Base-by-base conservation (phyloP, 2,113 vertebrate species). In the Polypterus senegalus region DNA sequence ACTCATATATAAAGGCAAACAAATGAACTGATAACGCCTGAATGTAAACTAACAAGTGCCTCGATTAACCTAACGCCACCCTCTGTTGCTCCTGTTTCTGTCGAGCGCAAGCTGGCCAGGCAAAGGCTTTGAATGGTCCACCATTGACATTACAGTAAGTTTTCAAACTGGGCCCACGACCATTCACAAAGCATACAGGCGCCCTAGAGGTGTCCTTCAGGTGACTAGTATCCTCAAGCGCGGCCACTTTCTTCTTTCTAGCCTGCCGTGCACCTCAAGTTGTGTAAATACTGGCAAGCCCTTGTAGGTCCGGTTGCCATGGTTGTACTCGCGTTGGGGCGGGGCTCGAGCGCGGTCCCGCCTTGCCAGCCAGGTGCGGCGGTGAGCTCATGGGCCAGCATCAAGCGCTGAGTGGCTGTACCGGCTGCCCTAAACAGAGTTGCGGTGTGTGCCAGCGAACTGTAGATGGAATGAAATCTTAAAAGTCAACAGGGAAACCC, bases 331-430 rank as follows among this genome's bases (percentile, higher is more conserved):
- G 6, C 6, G 52, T 55, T 54, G 60, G 53, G 64, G 64, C 48
- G 46, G 61, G 45, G 47, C 6, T 45, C 9, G 43, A 51, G 49
- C 49, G 4, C 47, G 10, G 4, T 7, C 56, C 3, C 46, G n/a
- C 49, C 54, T 55, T 57, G 49, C 60, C 53, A 48, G 61, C 64
- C 70, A 71, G 70, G 70, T 71, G 67, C 48, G 47, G 47, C 53
- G 57, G 46, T 2, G 43, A 11, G 56, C 64, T 71, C 67, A 71
- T 57, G 46, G 10, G 59, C 54, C 52, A 9, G 11, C 9, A 46
- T 10, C 52, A 60, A 52, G 5, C 62, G 27, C 59, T 62, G 55
- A 68, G 68, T 71, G 70, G 66, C 59, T 47, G 57, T 54, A 45
- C 27, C 4, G 6, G 54, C 43, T 27, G 5, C 54, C 54, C 9